Evolutionary conservation across 2,113 vertebrate species (phyloP).

Genomic region (Leptobrachium leishanense): DNA sequence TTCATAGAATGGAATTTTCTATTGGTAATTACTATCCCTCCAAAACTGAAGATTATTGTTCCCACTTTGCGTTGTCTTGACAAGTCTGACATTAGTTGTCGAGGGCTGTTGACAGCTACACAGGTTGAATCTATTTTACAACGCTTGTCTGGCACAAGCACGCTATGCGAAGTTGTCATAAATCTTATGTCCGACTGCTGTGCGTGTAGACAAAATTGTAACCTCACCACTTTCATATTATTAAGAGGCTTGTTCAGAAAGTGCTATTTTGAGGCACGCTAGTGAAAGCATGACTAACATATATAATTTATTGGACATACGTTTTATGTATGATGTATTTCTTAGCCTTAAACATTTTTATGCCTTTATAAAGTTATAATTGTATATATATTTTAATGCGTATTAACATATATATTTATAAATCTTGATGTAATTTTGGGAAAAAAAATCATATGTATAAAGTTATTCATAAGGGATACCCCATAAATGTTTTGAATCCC

Average conservation of each 20-base stretch:
- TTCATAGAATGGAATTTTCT: constrained; percentile 63
- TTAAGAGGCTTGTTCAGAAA: background rate
- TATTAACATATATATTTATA: too few relatives aligned
- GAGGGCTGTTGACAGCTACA: constrained; percentile 44
- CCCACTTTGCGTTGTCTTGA: constrained; percentile 39
- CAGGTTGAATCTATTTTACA: constrained; percentile 50
- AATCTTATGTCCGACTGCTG: constrained; percentile 58
- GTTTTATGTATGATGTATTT: background rate
- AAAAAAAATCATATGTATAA: too few relatives aligned
- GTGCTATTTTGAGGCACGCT: constrained; percentile 2
- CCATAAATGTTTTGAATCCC: too few relatives aligned
- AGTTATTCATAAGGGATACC: too few relatives aligned
- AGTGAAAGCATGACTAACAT: background rate
- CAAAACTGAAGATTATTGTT: constrained; percentile 52
- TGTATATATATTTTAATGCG: too few relatives aligned
- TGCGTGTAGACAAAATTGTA: constrained; percentile 53
- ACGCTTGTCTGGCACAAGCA: constrained; percentile 55
- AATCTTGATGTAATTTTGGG: too few relatives aligned
- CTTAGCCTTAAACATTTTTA: too few relatives aligned
- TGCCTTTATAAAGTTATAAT: too few relatives aligned
- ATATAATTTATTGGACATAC: background rate
- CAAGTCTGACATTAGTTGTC: constrained; percentile 48
- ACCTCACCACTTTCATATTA: constrained; percentile 56
- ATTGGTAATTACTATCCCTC: constrained; percentile 54
- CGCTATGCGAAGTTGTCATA: constrained; percentile 57